A percentile compares a stretch with the other conserved stretches of the same genome.
Evolutionary conservation across 2,888 invertebrate species (phyloP).

Genomic region (Monopis laevigella): DNA sequence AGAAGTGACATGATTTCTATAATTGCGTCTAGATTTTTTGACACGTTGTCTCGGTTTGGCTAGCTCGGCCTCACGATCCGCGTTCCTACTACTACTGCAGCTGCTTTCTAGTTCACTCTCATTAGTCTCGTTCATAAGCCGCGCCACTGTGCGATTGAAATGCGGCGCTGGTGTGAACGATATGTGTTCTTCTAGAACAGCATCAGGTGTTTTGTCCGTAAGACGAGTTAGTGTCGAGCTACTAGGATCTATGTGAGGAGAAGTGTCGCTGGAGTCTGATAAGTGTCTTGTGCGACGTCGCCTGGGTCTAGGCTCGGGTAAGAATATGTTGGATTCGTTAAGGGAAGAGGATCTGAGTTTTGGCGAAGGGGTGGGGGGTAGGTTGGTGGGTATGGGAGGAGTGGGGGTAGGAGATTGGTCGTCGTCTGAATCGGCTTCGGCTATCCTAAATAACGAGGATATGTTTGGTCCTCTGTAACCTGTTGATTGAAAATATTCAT

Average conservation of each 20-base stretch:
- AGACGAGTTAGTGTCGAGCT: constrained; percentile 31
- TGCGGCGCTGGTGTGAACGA: background rate
- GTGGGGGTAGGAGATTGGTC: constrained; percentile 58
- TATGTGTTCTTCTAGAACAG: constrained; percentile 17
- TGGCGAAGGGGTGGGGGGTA: constrained; percentile 56
- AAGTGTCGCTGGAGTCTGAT: constrained; percentile 53
- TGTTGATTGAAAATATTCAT: constrained; percentile 20
- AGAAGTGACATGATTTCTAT: constrained; percentile 72
- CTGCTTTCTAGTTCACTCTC: constrained; percentile 61
- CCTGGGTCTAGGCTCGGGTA: constrained; percentile 45
- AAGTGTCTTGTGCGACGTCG: constrained; percentile 30
- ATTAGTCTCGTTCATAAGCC: constrained; percentile 59
- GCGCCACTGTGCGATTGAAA: constrained; percentile 40
- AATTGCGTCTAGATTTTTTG: constrained; percentile 70
- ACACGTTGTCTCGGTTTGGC: constrained; percentile 66
- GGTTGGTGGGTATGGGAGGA: constrained; percentile 30
- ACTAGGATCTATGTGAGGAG: constrained; percentile 35
- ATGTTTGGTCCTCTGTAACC: constrained; percentile 57
- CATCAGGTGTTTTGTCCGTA: constrained; percentile 33
- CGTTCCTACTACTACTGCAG: constrained; percentile 39
- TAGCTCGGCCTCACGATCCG: constrained; percentile 31
- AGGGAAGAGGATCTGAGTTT: constrained; percentile 69
- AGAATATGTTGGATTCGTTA: constrained; percentile 61
- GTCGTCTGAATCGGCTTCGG: constrained; percentile 72
- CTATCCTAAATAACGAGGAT: constrained; percentile 54